Evolutionary conservation across 2,888 invertebrate genomes (phyloP), one percentile per base, ranked within the genome.

Genomic region (Steinernema carpocapsae): DNA sequence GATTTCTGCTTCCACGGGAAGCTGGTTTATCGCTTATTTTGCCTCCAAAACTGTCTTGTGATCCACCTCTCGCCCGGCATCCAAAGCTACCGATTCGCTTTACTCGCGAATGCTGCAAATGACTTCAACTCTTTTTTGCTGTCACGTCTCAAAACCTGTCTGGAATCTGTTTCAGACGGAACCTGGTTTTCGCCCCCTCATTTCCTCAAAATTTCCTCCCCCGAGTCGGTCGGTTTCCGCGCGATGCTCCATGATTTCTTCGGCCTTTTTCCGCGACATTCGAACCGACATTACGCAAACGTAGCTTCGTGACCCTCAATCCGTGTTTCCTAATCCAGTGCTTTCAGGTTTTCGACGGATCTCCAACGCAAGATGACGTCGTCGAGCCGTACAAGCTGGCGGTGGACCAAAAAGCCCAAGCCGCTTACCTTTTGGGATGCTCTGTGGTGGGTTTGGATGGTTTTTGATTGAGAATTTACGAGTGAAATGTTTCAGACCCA

Each of bases 181-280:
- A n/a, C n/a, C n/a, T n/a, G n/a, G n/a, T n/a, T n/a, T n/a, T n/a
- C n/a, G n/a, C n/a, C n/a, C n/a, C n/a, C n/a, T 43, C 43, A 43
- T 43, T 43, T 7, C 43, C 7, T 14, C 14, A 7, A 43, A 7
- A 10, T 43, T 10, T 7, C 43, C 43, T 19, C 19, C 19, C 51
- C 6, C 51, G 56, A 56, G 14, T 22, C 56, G 56, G 56, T 56
- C 56, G 56, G 2, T 22, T 24, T 26, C 6, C 48, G n/a, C 17
- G 56, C 26, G 56, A 56, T 56, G 56, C 22, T 56, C n/a, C n/a
- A n/a, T 19, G 26, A 56, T 56, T 56, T 56, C 56, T 56, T 24
- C 56, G 24, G 56, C 6, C 26, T 56, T 56, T 24, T 56, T 56
- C 56, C n/a, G 26, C 56, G 24, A 56, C 26, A 22, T 6, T 19